Base-by-base conservation (phyloP, 2,888 invertebrate genomes). In the Criorhina ranunculi region DNA sequence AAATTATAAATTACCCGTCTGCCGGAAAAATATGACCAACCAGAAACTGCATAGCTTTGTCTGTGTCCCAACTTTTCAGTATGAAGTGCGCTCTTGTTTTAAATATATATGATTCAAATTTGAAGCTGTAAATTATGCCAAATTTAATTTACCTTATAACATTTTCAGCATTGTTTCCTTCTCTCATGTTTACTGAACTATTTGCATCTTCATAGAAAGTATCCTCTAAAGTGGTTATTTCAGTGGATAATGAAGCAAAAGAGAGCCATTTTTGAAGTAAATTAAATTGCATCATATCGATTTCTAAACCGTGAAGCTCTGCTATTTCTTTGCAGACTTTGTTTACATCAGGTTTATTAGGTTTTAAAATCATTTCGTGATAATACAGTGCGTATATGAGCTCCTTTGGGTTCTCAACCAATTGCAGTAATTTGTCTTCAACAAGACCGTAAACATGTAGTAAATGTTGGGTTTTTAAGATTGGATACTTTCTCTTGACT, bases 401-500 rank as follows among this genome's bases (percentile, higher is more conserved):
- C 55, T 91, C 90, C 4, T 88, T 80, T 6, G 92, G 92, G 87
- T 90, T 88, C 62, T 92, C 91, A 5, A 92, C 89, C 55, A 91
- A 87, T 9, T 90, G 89, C 73, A 91, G 78, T 0, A 91, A 70
- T 76, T 90, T 90, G 40, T 92, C 92, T 73, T 92, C 91, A 2
- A 89, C 87, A 12, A 92, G 85, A 0, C 90, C 90, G 66, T 91
- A 91, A 2, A 91, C 86, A 70, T 92, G 88, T 0, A 92, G 87
- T 67, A 92, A 87, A 87, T 92, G 91, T 66, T 92, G 92, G 0
- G 91, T 91, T 85, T 92, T 91, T 6, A 90, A 88, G 15, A 91
- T 89, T 33, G 92, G 92, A 89, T 91, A 92, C 86, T 90, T 91
- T 17, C 91, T 89, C 86, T 90, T 91, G 3, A 91, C 90, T 87